Base-by-base conservation (phyloP, 2,797 vertebrate genomes). In the Poliocrania exsul region DNA sequence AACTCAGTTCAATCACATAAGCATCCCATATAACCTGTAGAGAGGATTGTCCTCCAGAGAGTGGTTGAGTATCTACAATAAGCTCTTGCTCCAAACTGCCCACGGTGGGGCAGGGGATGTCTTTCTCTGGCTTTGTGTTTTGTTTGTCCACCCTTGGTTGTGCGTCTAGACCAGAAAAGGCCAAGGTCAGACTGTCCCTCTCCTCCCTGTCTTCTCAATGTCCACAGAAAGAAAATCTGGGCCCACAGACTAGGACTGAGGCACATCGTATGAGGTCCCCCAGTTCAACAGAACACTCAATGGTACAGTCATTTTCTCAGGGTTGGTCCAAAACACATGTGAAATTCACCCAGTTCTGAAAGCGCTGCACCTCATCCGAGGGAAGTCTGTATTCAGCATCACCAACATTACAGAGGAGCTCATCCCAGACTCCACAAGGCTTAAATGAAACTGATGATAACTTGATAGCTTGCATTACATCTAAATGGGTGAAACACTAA, bases 41-140 rank as follows among this genome's bases (percentile, higher is more conserved):
- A 81, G 53, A 81, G n/a, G 10, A 64, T 47, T 8, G 6, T 79
- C 19, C 24, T 46, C n/a, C 0, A 1, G 24, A 38, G 7, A 51
- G 17, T 37, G 4, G 35, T 31, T 51, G 49, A 37, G 8, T 26
- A 66, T 19, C 19, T 70, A 35, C 79, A 81, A 69, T 1, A 51
- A 6, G 5, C 9, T 82, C 9, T 35, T 78, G 16, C n/a, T 24
- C 12, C 64, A 77, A 50, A 37, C 4, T 80, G 21, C 7, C 21
- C 17, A 37, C 3, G 2, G 1, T 6, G 13, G 11, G 7, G 7
- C 14, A 60, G 4, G 9, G 11, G 25, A 1, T 62, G 13, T 21
- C 40, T 53, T 28, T 29, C 23, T 81, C 26, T 49, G 24, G 11
- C 6, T 66, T 80, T 58, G 46, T 60, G 9, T 58, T 86, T 42